Evolutionary conservation across 2,113 vertebrate genomes (phyloP), one percentile per base, ranked within the genome.

Genomic region (Paramisgurnus dabryanus): DNA sequence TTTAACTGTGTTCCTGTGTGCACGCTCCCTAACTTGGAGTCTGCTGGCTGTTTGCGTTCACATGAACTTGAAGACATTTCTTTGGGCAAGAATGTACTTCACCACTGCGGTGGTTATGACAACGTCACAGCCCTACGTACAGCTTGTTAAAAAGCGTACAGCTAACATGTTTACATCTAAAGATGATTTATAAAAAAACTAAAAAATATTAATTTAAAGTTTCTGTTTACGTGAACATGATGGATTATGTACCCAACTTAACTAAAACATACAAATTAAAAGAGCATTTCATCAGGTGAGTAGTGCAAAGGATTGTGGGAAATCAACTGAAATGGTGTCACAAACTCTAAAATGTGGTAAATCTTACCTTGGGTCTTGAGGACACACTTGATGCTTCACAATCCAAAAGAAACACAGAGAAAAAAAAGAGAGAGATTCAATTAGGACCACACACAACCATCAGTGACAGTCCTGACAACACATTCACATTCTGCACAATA

Each of bases 331-430:
- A 27, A 1, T 27, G 17, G 49, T 11, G 34, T n/a, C 47, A 70
- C 8, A 8, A 13, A 7, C 18, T 34, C 13, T 50, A 13, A 53
- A 57, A 6, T 18, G 15, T 41, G 76, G 40, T 0, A 4, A 17
- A 0, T 1, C 90, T 91, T 84, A 94, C 93, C 93, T 94, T 92
- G 80, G 91, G 90, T 88, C 91, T 89, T 15, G 91, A 86, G 40
- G 92, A 88, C 83, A 91, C 88, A 85, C 91, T 90, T 4, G 91
- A 88, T 76, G 92, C 92, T 93, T 74, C 2, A 68, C 82, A 77
- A 49, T 58, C 22, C 73, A 64, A 22, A 76, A 76, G 61, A 63
- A 22, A 22, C 22, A 22, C 4, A 13, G 34, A 15, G 34, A 55
- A 66, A 39, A 58, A 15, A 60, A 10, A 58, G 65, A 75, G 34